Base-by-base conservation (phyloP, 2,888 invertebrate genomes). In the Protonemura montana region DNA sequence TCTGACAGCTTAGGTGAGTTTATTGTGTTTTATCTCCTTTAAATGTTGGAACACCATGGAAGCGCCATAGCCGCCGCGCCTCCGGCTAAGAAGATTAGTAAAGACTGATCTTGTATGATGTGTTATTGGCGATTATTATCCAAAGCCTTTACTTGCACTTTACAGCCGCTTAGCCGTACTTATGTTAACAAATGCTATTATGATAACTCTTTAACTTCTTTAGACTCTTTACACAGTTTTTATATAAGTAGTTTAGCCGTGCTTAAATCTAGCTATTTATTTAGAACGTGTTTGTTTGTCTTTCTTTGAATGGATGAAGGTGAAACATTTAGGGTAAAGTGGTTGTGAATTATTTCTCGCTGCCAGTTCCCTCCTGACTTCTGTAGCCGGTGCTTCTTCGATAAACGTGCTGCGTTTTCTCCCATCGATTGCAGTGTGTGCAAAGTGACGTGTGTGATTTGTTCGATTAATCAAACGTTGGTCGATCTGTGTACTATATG, bases 1-100 rank as follows among this genome's bases (percentile, higher is more conserved):
- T 90, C 89, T 89, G 89, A 89, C 90, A 89, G 90, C 90, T 90
- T 89, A 89, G 90, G 90, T 90, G 89, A 89, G 89, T 90, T 90
- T 90, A 90, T 90, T 90, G 90, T 90, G 89, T 90, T 90, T 90
- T 90, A 90, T 90, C 89, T 89, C 89, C 88, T 89, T 89, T 89
- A 89, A 89, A 88, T 88, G 88, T 88, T 88, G 87, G 88, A 88
- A 88, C 88, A 88, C 87, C 85, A 81, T 30, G 29, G 81, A 78
- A 30, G 29, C 81, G 82, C 87, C 84, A 59, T 85, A 77, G 86
- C 83, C 87, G 86, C 83, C 87, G 87, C 86, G 87, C 87, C 87
- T 86, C 86, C 84, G 85, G 86, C 87, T 88, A 88, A 88, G 88
- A 85, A 87, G 88, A 88, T 88, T 88, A 88, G 86, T 84, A 87